Conservation (phyloP, 2,797 vertebrate species). For the Crocidura indochinensis region DNA sequence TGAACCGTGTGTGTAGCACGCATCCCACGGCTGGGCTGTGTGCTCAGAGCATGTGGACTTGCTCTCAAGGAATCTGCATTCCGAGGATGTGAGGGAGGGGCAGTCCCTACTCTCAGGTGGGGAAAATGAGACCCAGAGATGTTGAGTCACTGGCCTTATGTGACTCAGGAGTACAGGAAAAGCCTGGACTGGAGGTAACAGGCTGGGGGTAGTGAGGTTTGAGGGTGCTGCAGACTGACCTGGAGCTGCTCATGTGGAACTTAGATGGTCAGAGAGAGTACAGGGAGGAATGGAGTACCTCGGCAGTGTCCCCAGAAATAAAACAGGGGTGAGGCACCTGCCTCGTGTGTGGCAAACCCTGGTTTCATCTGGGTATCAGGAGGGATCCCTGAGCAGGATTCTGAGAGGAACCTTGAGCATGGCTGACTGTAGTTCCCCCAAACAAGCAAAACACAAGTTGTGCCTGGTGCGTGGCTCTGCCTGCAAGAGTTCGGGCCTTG, state of each 20-base stretch:
- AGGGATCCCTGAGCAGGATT: no score
- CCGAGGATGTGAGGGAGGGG: neutral
- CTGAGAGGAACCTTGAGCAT: no score
- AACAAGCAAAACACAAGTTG: neutral
- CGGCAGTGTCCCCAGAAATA: no score
- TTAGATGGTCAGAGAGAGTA: no score
- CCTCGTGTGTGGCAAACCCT: no score
- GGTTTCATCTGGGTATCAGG: no score
- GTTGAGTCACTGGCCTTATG: neutral
- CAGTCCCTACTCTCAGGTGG: neutral
- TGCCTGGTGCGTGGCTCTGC: neutral
- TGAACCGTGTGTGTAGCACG: neutral
- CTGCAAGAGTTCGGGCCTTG: neutral
- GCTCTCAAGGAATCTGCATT: no score
- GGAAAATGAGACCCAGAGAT: slow-evolving; percentile 46
- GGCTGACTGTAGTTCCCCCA: no score
- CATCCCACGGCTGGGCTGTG: neutral
- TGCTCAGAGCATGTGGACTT: no score
- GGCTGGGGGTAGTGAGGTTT: neutral
- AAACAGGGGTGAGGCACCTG: neutral
- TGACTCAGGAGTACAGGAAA: neutral
- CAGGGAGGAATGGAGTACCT: no score
- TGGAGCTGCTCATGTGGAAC: no score
- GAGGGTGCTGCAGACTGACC: neutral
- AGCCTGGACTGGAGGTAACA: neutral